phyloP scores from a whole-genome alignment of 2,888 invertebrate genomes.

The Loripinus fragilis region DNA sequence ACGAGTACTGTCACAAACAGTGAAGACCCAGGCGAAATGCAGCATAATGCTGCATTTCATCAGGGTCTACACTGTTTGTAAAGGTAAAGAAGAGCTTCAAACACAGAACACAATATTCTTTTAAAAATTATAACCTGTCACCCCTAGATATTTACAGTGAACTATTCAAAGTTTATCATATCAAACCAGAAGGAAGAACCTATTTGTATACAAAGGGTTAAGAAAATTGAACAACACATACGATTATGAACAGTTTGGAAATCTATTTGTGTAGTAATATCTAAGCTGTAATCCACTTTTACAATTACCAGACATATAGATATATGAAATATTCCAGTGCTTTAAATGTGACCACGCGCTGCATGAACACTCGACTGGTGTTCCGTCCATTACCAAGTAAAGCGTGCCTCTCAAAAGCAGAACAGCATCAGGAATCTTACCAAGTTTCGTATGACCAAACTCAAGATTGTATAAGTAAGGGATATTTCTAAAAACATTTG shows the following conservation, averaged over 20 bases:
- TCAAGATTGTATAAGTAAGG: not conserved
- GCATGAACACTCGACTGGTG: not conserved
- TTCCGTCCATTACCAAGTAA: not conserved
- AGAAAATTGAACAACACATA: too few relatives aligned
- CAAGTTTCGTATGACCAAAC: not conserved
- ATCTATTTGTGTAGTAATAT: not conserved
- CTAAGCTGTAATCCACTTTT: not conserved
- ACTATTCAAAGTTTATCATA: too few relatives aligned
- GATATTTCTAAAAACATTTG: not conserved
- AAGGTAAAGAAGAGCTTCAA: too few relatives aligned
- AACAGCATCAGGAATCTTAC: not conserved
- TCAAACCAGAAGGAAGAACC: too few relatives aligned
- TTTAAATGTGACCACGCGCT: not conserved
- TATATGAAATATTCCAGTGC: not conserved
- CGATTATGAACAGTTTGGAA: not conserved
- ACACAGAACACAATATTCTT: too few relatives aligned
- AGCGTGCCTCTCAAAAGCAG: not conserved
- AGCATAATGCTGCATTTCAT: too few relatives aligned
- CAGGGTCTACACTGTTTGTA: too few relatives aligned
- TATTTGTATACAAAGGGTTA: too few relatives aligned
- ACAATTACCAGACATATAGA: not conserved
- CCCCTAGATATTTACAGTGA: too few relatives aligned
- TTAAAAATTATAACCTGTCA: too few relatives aligned
- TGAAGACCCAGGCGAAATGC: too few relatives aligned
- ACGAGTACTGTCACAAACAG: too few relatives aligned